Base-by-base conservation (phyloP, 2,888 invertebrate genomes). In the Gymnoscelis rufifasciata region DNA sequence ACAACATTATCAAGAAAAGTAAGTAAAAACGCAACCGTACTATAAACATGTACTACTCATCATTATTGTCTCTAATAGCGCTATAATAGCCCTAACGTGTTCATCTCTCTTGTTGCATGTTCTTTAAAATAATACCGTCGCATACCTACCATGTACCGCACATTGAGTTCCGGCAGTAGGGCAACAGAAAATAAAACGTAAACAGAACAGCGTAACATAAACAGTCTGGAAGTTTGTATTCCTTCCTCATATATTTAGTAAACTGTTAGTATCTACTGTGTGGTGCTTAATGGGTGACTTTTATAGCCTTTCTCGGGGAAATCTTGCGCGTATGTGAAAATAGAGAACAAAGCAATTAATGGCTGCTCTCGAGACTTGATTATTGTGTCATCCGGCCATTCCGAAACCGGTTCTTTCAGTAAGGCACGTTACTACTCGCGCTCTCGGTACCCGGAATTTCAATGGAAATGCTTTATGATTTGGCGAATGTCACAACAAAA, bases 181-280 rank as follows among this genome's bases (percentile, higher is more conserved):
- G 58, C 57, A 40, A 47, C 51, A 51, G 47, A 53, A 65, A 66
- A 67, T 63, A 60, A 65, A 67, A 66, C 54, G 58, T 72, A 72
- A 74, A 78, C 74, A 74, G 58, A 68, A 56, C 58, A 51, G 57
- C 56, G 62, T 59, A 71, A 75, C 59, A 67, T 80, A 80, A 79
- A 80, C 80, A 71, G 68, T 66, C 60, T 59, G 63, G n/a, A n/a
- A n/a, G n/a, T n/a, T n/a, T 55, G 59, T 72, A 66, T 71, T 65
- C 67, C 77, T 82, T 81, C 79, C 79, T 78, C 64, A 68, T 74
- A 68, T 69, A 69, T 74, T 71, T 74, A 70, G 66, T 60, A 69
- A 71, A 75, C 75, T n/a, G n/a, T n/a, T 74, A 69, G 66, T 68
- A 72, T 69, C 71, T 71, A 67, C 53, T 57, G 56, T 56, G 55